Conservation (phyloP, 2,888 invertebrate species). For the Aphodius granarius region DNA sequence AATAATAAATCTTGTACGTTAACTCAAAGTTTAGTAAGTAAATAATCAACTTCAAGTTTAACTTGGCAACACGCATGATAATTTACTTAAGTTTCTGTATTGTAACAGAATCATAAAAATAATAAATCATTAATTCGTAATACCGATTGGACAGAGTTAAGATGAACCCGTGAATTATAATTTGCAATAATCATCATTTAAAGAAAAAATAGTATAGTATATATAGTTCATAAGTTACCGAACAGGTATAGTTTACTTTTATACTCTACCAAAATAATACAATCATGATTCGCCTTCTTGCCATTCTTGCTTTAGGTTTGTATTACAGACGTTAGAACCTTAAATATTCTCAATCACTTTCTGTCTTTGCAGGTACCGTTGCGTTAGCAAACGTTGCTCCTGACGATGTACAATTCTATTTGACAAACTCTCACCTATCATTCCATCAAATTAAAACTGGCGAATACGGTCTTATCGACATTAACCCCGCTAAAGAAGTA, state of each 20-base stretch:
- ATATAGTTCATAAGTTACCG: neutral
- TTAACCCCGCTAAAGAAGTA: conserved; percentile 16
- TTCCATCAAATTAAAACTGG: conserved; percentile 7
- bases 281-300: neutral
- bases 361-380: neutral
- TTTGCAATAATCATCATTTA: neutral
- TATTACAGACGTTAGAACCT: neutral
- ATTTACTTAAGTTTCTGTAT: too few species aligned
- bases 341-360: neutral
- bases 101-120: too few species aligned
- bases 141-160: too few species aligned
- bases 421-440: conserved; percentile 3
- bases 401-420: conserved; percentile 12
- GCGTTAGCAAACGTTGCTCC: neutral
- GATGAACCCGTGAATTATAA: neutral
- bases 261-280: neutral
- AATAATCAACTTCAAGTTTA: too few species aligned
- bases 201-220: neutral
- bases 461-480: neutral
- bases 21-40: too few species aligned
- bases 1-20: too few species aligned
- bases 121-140: too few species aligned
- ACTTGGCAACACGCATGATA: too few species aligned
- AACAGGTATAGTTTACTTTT: neutral
- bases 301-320: neutral